Evolutionary conservation across 1,140 invertebrate species (phyloP), one percentile per base, ranked within the genome.

Genomic region (Globodera rostochiensis): DNA sequence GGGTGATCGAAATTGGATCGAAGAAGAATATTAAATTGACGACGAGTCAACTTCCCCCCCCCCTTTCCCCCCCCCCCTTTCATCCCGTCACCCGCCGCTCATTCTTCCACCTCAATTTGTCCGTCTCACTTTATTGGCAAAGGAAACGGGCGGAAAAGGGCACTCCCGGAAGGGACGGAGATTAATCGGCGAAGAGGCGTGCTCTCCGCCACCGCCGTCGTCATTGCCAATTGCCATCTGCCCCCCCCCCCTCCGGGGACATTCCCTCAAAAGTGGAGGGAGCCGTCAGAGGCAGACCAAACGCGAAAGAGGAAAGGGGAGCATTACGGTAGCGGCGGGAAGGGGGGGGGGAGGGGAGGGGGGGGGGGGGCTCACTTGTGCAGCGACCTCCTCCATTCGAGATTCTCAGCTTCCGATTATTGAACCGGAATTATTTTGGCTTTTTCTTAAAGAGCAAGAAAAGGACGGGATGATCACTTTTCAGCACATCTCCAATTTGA

Each of bases 111-210:
- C n/a, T 4, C 69, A 25, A 47, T 71, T 71, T 71, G 69, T 47
- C 21, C 69, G 69, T 71, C 25, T 71, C 69, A 47, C 69, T 71
- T 71, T 71, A 71, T 71, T 71, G 69, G 69, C 21, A 36, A 47
- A 9, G 69, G 69, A 71, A 47, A 60, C 19, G 57, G 57, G 15
- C 57, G 11, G 19, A 60, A 19, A 15, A 19, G 57, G 57, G 57
- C 57, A 60, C 15, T 60, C 57, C 57, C 57, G 69, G 6, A 9
- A 69, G 66, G n/a, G 66, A 69, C 19, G 36, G 66, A n/a, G 69
- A 71, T 71, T 71, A 71, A 71, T 71, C 69, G n/a, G 46, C 25
- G 66, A 71, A 71, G 69, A 25, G 69, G 69, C 69, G 69, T 71
- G 69, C 69, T 71, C 21, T 71, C 21, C 69, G n/a, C 69, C 69